Conservation (phyloP, 2,888 invertebrate species). For the Ischnus inquisitorius region DNA sequence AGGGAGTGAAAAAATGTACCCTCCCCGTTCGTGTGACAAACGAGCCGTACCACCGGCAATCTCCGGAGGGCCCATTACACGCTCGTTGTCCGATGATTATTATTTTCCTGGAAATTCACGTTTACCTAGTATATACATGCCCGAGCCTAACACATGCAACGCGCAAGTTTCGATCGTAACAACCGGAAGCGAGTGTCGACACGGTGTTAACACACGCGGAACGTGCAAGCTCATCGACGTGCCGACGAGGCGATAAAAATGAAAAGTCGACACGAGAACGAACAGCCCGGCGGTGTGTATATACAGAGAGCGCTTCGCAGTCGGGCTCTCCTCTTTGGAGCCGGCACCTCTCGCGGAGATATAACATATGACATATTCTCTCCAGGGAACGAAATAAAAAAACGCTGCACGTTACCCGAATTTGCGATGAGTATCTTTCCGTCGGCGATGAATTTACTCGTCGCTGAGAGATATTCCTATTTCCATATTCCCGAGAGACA, state of each 20-base stretch:
- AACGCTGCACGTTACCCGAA: slow-evolving; percentile 59
- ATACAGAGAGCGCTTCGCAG: not conserved
- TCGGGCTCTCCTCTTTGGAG: not conserved
- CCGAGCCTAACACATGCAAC: slow-evolving; percentile 16
- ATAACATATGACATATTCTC: slow-evolving; percentile 44
- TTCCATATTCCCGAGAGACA: not conserved
- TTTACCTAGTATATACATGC: slow-evolving; percentile 41
- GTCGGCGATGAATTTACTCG: slow-evolving; percentile 39
- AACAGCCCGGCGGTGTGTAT: slow-evolving; percentile 34
- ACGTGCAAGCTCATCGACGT: slow-evolving; percentile 63
- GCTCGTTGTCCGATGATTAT: slow-evolving; percentile 47
- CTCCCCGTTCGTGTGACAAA: slow-evolving; percentile 35
- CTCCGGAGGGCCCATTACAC: not conserved
- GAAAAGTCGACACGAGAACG: slow-evolving; percentile 46
- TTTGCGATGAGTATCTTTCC: slow-evolving; percentile 50
- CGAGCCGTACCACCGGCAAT: not conserved
- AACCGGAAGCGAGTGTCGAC: slow-evolving; percentile 51
- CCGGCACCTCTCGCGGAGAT: slow-evolving; percentile 30
- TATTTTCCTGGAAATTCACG: slow-evolving; percentile 51
- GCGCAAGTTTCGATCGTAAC: slow-evolving; percentile 38
- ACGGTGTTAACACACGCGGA: slow-evolving; percentile 46
- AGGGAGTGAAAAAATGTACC: no score
- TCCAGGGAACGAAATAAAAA: slow-evolving; percentile 51
- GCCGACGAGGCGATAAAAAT: slow-evolving; percentile 59
- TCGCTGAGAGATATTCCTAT: slow-evolving; percentile 17